Evolutionary conservation across 2,113 vertebrate genomes (phyloP), one percentile per base, ranked within the genome.

Genomic region (Vanacampus margaritifer): DNA sequence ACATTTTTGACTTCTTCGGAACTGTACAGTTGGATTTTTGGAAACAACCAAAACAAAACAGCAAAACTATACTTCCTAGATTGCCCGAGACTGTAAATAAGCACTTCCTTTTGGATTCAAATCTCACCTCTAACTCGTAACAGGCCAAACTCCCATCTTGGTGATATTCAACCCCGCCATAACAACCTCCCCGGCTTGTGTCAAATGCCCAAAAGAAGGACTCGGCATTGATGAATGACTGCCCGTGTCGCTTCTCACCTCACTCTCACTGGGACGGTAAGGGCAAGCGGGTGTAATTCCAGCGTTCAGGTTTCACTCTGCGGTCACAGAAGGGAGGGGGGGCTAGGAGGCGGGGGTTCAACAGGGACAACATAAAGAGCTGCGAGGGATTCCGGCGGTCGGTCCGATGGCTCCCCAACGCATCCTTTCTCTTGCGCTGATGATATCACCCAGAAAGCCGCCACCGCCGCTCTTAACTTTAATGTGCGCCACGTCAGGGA

Each of bases 271-370:
- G 79, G 75, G 72, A 56, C 16, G 45, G 56, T 46, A 70, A 63
- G 65, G 71, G 45, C 74, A 75, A 69, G 68, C 24, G 69, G 79
- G 75, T 79, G 65, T 89, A 89, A 91, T 89, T 88, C 84, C 76
- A 87, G 79, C 82, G 76, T 89, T 92, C 84, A 79, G 79, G 76
- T 92, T 92, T 91, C 91, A 84, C 74, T 85, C 72, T 87, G 89
- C 51, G 88, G 91, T 89, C 71, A 36, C 62, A 82, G 81, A n/a
- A 32, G 84, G 84, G 85, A 82, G 78, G 76, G 79, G 75, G 82
- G 77, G 3, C 6, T 19, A n/a, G 17, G n/a, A 60, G 17, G 56
- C 1, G 8, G 2, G 56, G n/a, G 28, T 0, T 24, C 84, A 89
- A 86, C 69, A 7, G 64, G 72, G 74, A 35, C 16, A 85, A 78